Conservation (phyloP, 2,888 invertebrate species). For the Stratiomys singularior region DNA sequence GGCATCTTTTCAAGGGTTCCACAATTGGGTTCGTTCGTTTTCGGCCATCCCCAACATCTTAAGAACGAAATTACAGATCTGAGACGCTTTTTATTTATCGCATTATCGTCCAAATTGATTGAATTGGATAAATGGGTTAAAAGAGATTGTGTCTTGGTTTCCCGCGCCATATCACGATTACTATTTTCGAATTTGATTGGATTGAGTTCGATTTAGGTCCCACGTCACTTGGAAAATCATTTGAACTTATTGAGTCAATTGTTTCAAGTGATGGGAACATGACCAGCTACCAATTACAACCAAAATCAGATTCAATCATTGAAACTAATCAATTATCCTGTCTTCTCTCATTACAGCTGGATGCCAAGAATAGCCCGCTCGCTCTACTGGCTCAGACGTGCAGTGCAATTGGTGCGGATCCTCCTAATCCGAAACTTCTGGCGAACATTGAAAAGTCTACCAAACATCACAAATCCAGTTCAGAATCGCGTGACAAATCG, state of each 20-base stretch:
- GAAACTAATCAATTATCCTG: background rate
- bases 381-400: conserved; percentile 96
- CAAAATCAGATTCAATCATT: too few relatives aligned
- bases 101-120: conserved; percentile 27
- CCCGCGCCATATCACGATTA: conserved; percentile 3
- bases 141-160: conserved; percentile 20
- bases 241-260: background rate
- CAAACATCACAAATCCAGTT: conserved; percentile 66
- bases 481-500: conserved; percentile 71
- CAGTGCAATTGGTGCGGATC: conserved; percentile 94
- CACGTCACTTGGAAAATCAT: background rate
- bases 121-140: conserved; percentile 24
- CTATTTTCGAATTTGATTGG: background rate
- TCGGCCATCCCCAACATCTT: conserved; percentile 3
- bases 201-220: background rate
- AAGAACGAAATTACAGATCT: conserved; percentile 14
- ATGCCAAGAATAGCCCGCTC: conserved; percentile 96
- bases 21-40: conserved; percentile 22
- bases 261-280: background rate
- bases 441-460: conserved; percentile 79
- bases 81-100: conserved; percentile 1
- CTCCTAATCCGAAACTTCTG: conserved; percentile 80
- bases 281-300: too few relatives aligned
- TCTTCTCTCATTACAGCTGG: conserved; percentile 74
- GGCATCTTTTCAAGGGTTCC: conserved; percentile 3